A percentile compares a stretch with the other conserved stretches of the same genome.
These are phyloP conservation scores for Rhodinocichla rosea DNA, from an alignment of 2,113 vertebrate species.

Conservation along the genomic window DNA sequence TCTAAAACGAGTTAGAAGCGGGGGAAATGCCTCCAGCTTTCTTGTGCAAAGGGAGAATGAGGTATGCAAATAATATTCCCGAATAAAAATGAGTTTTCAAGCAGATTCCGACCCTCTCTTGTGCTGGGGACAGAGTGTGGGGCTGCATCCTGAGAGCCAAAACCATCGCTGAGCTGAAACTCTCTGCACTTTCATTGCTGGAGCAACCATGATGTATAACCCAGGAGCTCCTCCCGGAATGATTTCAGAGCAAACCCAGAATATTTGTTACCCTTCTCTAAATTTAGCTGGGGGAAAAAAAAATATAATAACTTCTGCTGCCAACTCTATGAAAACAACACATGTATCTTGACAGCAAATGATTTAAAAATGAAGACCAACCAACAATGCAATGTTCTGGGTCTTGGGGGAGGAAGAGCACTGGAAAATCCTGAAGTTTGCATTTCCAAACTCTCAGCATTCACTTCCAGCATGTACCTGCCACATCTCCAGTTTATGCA, in stretches of 20 bases:
- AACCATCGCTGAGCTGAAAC: neutral
- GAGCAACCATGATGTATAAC: neutral
- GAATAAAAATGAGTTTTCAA: neutral
- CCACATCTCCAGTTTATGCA: neutral
- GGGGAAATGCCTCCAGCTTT: neutral
- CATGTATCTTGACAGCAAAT: neutral
- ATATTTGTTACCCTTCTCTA: conserved; percentile 3
- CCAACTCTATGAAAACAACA: conserved; percentile 1
- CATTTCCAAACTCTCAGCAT: neutral
- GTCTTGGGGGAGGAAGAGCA: neutral
- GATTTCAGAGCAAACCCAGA: neutral
- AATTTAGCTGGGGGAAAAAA: neutral
- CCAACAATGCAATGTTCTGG: neutral
- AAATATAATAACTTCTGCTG: neutral
- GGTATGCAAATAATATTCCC: neutral
- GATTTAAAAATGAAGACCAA: neutral
- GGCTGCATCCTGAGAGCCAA: neutral
- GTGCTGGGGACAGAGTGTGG: neutral
- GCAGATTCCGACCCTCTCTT: neutral
- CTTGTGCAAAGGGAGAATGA: neutral
- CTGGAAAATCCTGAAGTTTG: neutral
- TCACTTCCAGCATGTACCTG: neutral
- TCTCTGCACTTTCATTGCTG: neutral
- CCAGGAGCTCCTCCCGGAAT: neutral
- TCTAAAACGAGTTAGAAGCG: neutral